A percentile compares a stretch with the other conserved stretches of the same genome.
phyloP scores from a whole-genome alignment of 2,888 invertebrate genomes.

The Tineola bisselliella region DNA sequence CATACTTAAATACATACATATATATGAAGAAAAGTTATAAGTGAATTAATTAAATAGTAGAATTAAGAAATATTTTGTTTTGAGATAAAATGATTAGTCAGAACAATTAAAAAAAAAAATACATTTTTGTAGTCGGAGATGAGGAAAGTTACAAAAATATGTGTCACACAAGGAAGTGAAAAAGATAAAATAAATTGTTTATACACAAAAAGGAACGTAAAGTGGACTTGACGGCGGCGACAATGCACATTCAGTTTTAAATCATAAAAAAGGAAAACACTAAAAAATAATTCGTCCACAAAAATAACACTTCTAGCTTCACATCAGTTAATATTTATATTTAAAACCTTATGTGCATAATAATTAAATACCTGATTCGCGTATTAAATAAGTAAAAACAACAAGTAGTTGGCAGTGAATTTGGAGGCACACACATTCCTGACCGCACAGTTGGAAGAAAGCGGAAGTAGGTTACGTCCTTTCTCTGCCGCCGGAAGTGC shows the following conservation, averaged over 20 bases:
- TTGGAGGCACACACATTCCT: conserved; percentile 8
- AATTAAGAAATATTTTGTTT: too few species aligned
- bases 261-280: background rate
- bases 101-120: too few species aligned
- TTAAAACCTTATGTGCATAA: too few species aligned
- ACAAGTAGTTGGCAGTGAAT: background rate
- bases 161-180: background rate
- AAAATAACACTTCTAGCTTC: background rate
- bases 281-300: background rate
- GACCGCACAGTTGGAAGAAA: conserved; percentile 22
- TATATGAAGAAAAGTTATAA: too few species aligned
- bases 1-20: too few species aligned
- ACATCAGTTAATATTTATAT: too few species aligned
- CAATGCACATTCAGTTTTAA: background rate
- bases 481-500: conserved; percentile 27
- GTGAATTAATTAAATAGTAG: too few species aligned
- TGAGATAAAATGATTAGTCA: too few species aligned
- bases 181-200: background rate
- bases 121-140: background rate
- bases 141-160: background rate
- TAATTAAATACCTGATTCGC: too few species aligned
- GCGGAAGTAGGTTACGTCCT: conserved; percentile 27
- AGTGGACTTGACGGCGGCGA: background rate
- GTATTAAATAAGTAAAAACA: background rate
- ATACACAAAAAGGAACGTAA: background rate